Evolutionary conservation across 2,113 vertebrate genomes (phyloP).

Genomic region (Carlito syrichta): DNA sequence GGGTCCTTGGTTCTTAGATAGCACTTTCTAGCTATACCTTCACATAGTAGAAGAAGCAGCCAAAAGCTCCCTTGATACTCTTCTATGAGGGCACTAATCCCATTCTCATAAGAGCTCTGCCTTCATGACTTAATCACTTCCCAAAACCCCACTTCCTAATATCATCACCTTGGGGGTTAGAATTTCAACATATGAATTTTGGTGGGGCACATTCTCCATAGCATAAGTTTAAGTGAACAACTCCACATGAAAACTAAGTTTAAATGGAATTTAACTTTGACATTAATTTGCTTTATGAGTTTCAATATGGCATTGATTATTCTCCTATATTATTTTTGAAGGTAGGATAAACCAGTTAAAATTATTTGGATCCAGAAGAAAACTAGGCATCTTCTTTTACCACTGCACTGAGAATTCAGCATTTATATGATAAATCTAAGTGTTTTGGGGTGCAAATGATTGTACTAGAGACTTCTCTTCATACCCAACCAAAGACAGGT

Average conservation of each 20-base stretch:
- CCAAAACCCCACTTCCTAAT: neutral
- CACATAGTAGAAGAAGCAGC: neutral
- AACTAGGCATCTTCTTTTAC: neutral
- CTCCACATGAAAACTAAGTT: neutral
- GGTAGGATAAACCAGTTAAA: neutral
- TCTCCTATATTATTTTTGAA: neutral
- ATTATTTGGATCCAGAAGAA: neutral
- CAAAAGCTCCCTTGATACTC: neutral
- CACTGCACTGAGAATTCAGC: neutral
- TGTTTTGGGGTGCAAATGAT: neutral
- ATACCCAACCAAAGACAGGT: neutral
- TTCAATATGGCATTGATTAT: neutral
- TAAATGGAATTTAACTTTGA: neutral
- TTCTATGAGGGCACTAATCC: neutral
- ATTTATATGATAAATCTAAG: neutral
- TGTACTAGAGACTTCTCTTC: neutral
- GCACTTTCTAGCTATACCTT: neutral
- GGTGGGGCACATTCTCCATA: neutral
- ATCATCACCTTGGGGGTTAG: neutral
- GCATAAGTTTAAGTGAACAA: neutral
- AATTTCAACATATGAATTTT: neutral
- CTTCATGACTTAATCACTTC: neutral
- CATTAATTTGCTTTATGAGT: neutral
- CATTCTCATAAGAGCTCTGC: neutral
- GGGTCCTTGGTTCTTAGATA: neutral